A percentile compares a stretch with the other conserved stretches of the same genome.
Conservation (phyloP, 2,888 invertebrate genomes). For the Salpingus planirostris region DNA sequence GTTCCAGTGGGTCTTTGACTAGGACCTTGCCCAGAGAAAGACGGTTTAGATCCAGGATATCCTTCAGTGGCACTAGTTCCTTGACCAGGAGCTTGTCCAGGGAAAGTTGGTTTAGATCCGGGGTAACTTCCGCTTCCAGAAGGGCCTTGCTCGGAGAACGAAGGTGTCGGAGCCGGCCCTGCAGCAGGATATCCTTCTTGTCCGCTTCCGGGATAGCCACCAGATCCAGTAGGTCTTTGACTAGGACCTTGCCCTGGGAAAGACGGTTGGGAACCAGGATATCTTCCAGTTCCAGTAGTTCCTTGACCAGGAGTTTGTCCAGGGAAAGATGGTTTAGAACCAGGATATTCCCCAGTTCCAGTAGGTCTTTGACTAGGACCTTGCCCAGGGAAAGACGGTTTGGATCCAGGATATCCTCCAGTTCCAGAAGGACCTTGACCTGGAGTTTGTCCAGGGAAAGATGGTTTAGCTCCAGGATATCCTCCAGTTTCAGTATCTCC, state of each 20-base stretch:
- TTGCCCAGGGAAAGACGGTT: background rate
- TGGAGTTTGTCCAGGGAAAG: slow-evolving; percentile 2
- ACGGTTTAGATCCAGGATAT: slow-evolving; percentile 1
- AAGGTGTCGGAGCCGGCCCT: slow-evolving; percentile 24
- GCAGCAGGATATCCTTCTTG: slow-evolving; percentile 8
- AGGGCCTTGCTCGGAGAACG: too few species aligned
- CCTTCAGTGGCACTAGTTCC: background rate
- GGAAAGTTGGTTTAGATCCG: too few species aligned
- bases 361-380: too few species aligned
- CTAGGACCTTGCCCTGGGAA: too few species aligned
- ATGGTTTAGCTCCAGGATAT: background rate
- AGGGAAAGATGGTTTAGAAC: too few species aligned
- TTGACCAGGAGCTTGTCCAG: slow-evolving; percentile 1
- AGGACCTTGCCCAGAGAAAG: slow-evolving; percentile 13
- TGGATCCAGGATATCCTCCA: background rate
- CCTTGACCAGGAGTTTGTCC: background rate
- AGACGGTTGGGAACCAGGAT: slow-evolving; percentile 5
- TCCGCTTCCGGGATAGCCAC: too few species aligned
- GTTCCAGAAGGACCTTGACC: background rate
- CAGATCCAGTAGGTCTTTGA: slow-evolving; percentile 11
- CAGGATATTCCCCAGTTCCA: slow-evolving; percentile 6
- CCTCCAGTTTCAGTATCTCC: background rate
- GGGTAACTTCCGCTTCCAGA: slow-evolving; percentile 23
- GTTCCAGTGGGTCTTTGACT: slow-evolving; percentile 5
- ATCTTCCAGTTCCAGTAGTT: slow-evolving; percentile 1